phyloP scores from a whole-genome alignment of 2,888 invertebrate species.

The Protodeltote pygarga region DNA sequence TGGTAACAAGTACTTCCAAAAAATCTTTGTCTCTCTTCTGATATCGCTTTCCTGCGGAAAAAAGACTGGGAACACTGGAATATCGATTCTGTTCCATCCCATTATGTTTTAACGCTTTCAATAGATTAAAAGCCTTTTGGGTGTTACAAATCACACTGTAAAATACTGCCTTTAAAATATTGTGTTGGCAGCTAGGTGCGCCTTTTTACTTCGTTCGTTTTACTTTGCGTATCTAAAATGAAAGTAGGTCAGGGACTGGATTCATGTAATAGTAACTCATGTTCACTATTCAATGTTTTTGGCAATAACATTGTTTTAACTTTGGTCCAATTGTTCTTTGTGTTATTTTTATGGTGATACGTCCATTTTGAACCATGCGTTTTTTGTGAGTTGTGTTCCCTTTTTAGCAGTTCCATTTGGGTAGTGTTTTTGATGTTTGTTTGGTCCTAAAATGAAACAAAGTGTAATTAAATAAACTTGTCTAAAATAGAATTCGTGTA shows the following conservation, averaged over 20 bases:
- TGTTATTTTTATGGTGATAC: conserved; percentile 18
- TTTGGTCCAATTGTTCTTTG: conserved; percentile 30
- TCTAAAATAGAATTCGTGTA: too few species aligned
- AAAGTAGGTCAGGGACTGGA: conserved; percentile 48
- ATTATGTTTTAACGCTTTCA: too few species aligned
- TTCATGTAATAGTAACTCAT: conserved; percentile 23
- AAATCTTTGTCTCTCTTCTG: too few species aligned
- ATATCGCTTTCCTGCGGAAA: too few species aligned
- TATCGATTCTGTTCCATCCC: too few species aligned
- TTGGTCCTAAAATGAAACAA: too few species aligned
- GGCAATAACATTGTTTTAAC: conserved; percentile 42
- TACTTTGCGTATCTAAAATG: conserved; percentile 35
- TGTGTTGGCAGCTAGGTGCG: conserved; percentile 46
- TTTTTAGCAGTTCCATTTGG: too few species aligned
- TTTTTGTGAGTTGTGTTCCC: neutral
- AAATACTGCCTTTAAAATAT: conserved; percentile 34
- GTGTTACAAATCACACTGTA: conserved; percentile 18
- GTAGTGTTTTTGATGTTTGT: too few species aligned
- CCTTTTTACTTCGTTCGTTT: conserved; percentile 41
- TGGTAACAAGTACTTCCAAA: too few species aligned
- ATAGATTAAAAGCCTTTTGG: conserved; percentile 15
- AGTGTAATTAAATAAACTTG: too few species aligned
- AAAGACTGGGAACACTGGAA: too few species aligned
- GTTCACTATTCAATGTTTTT: conserved; percentile 39
- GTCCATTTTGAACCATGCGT: conserved; percentile 1